Evolutionary conservation across 1,140 invertebrate genomes (phyloP), one percentile per base, ranked within the genome.

Genomic region (Ladona fulva): DNA sequence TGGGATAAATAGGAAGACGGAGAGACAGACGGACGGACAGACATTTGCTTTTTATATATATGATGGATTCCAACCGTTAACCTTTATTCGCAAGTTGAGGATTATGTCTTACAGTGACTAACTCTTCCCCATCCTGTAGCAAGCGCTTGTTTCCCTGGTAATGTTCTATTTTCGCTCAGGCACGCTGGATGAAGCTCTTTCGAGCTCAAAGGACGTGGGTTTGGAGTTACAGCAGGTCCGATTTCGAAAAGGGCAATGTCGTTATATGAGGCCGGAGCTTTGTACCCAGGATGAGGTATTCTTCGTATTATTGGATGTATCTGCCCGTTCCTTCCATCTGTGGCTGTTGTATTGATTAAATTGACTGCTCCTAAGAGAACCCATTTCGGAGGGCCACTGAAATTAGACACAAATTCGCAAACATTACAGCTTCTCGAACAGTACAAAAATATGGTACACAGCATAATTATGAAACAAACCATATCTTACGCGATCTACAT

Each of bases 101-200:
- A n/a, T n/a, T n/a, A n/a, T n/a, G n/a, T n/a, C 8, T 5, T 76
- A 78, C 80, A 3, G 66, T 74, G 76, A 1, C 44, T 76, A 29
- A 79, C 74, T n/a, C 74, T 59, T 14, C 83, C 84, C 83, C 83
- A 85, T 7, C 84, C 84, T 25, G 80, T 81, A 3, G 82, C 81
- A 10, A 79, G 10, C 12, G 25, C 22, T 22, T 77, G 1, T 12
- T 5, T 19, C 5, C n/a, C 14, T 22, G 14, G 1, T 6, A 66
- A 16, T 3, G 52, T 19, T 5, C n/a, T 3, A 12, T 66, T 22
- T 6, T 5, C 14, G 14, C 52, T 12, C 12, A 66, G 82, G 82
- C 75, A 86, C 59, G 74, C 84, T 82, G 79, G 83, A 75, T 79
- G 80, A 74, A 81, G 76, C 14, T 12, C 52, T 12, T 66, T 3